phyloP scores from a whole-genome alignment of 2,797 vertebrate genomes.

The Sebastes alutus region DNA sequence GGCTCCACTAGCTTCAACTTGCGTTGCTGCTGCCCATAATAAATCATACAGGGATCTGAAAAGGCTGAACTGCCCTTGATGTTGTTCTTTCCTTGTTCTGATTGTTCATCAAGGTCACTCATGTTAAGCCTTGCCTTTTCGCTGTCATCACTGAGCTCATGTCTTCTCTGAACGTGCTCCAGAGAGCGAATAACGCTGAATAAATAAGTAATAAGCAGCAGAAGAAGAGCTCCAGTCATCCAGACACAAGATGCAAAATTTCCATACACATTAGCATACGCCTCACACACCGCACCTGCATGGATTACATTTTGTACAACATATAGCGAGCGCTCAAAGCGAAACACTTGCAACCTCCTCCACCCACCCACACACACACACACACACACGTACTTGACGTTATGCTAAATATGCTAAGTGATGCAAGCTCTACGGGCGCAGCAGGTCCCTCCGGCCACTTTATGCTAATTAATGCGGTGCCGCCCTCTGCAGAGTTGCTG shows the following conservation, averaged over 20 bases:
- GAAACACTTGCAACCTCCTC: conserved; percentile 9
- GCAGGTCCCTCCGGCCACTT: conserved; percentile 77
- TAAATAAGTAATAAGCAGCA: conserved; percentile 38
- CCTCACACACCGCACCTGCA: conserved; percentile 26
- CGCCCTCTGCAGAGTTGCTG: conserved; percentile 80
- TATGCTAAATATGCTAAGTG: conserved; percentile 69
- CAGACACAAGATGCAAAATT: not conserved
- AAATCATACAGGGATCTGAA: not conserved
- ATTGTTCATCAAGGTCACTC: conserved; percentile 42
- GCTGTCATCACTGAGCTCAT: conserved; percentile 25
- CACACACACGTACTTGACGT: conserved; percentile 17
- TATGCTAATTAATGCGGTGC: conserved; percentile 81
- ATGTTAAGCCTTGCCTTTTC: conserved; percentile 15
- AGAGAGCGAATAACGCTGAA: conserved; percentile 12
- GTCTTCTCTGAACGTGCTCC: not conserved
- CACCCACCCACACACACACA: conserved; percentile 15
- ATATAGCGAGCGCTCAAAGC: not conserved
- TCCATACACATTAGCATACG: conserved; percentile 25
- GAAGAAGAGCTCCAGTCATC: conserved; percentile 17
- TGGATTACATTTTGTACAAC: conserved; percentile 18
- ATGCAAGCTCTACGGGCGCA: conserved; percentile 57
- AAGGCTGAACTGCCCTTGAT: not conserved
- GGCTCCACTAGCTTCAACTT: not conserved
- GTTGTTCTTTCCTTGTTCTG: conserved; percentile 12
- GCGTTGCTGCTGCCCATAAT: not conserved